phyloP scores from a whole-genome alignment of 2,888 invertebrate species.

The Phortica magna region DNA sequence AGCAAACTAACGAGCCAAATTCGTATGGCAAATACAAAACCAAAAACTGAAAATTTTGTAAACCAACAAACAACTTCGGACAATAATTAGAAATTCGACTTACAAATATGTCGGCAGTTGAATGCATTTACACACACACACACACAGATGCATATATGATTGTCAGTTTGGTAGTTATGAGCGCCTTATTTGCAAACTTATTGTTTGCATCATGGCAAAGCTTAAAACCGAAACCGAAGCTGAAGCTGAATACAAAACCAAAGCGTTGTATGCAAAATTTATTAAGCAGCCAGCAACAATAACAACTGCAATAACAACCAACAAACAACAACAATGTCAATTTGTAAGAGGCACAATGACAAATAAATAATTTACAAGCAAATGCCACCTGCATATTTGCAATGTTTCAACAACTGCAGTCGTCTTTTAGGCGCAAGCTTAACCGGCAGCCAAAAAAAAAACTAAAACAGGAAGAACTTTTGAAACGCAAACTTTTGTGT shows the following conservation, averaged over 20 bases:
- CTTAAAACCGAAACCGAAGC: constrained; percentile 1
- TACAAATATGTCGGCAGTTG: background rate
- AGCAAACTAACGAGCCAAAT: background rate
- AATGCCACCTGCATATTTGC: constrained; percentile 35
- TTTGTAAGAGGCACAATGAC: constrained; percentile 45
- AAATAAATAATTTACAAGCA: constrained; percentile 68
- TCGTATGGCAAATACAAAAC: constrained; percentile 7
- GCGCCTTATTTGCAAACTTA: constrained; percentile 44
- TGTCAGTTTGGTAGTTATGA: background rate
- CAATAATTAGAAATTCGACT: constrained; percentile 65
- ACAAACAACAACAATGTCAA: constrained; percentile 34
- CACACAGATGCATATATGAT: background rate
- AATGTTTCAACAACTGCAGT: constrained; percentile 10
- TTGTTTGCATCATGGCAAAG: constrained; percentile 48
- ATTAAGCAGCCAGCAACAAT: constrained; percentile 41
- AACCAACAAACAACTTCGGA: constrained; percentile 63
- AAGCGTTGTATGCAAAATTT: constrained; percentile 51
- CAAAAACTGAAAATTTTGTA: constrained; percentile 47
- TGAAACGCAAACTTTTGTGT: background rate
- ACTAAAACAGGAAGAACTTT: background rate
- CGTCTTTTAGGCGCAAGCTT: background rate
- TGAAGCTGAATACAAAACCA: constrained; percentile 65
- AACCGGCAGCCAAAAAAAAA: too few species aligned
- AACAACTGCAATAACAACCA: constrained; percentile 39
- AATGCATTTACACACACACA: background rate